Conservation (phyloP, 2,888 invertebrate species). For the Sarcophaga carnaria region DNA sequence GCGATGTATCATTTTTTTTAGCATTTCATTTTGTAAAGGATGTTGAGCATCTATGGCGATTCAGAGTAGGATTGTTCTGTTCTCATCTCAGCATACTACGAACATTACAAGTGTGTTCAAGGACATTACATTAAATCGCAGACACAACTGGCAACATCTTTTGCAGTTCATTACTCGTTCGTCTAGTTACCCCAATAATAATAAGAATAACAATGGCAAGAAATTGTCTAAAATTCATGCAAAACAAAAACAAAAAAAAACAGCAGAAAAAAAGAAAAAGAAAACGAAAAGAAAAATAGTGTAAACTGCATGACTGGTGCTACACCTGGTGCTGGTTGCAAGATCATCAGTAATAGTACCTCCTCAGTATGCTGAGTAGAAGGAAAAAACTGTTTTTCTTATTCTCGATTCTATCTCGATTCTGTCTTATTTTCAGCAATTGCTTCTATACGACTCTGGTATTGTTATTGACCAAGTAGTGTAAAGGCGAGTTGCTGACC, state of each 20-base stretch:
- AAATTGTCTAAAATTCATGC: slow-evolving; percentile 25
- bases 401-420: slow-evolving; percentile 10
- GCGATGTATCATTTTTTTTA: slow-evolving; percentile 10
- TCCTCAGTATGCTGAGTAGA: background rate
- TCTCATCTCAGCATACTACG: background rate
- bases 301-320: slow-evolving; percentile 16
- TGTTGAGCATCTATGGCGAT: background rate
- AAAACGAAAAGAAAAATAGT: background rate
- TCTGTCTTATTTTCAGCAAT: slow-evolving; percentile 26
- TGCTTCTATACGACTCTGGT: background rate
- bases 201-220: slow-evolving; percentile 6
- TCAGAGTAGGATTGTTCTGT: background rate
- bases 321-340: slow-evolving; percentile 60
- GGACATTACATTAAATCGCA: slow-evolving; percentile 65
- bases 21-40: background rate
- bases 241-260: background rate
- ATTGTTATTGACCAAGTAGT: slow-evolving; percentile 65
- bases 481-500: slow-evolving; percentile 67
- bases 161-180: slow-evolving; percentile 63
- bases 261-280: too few species aligned
- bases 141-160: slow-evolving; percentile 36
- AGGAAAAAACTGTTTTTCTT: slow-evolving; percentile 39
- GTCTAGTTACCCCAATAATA: slow-evolving; percentile 56
- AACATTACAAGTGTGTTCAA: slow-evolving; percentile 62
- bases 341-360: slow-evolving; percentile 19